Percentiles rank a stretch among this genome's conserved stretches.
Conservation (phyloP, 2,888 invertebrate genomes). For the Octonoba sinensis region DNA sequence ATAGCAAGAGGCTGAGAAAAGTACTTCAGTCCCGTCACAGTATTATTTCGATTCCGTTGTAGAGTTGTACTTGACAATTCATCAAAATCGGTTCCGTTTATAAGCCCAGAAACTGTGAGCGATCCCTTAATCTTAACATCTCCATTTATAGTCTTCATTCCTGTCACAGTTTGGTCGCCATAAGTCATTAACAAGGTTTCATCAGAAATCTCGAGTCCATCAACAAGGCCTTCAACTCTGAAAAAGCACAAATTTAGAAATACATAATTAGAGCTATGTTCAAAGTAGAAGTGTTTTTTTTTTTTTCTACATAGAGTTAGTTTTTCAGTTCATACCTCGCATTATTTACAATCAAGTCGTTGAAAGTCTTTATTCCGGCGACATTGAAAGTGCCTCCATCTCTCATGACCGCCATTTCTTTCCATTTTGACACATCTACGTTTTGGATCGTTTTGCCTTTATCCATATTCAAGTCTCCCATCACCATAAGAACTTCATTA, state of each 20-base stretch:
- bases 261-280: too few relatives aligned
- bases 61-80: conserved; percentile 35
- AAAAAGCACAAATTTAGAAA: neutral
- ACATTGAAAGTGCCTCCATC: conserved; percentile 12
- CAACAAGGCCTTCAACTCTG: conserved; percentile 44
- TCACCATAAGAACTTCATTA: conserved; percentile 13
- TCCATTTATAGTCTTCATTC: conserved; percentile 29
- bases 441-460: conserved; percentile 43
- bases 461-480: conserved; percentile 27
- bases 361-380: conserved; percentile 44
- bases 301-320: too few relatives aligned
- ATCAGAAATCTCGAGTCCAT: conserved; percentile 51
- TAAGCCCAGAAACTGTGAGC: conserved; percentile 25
- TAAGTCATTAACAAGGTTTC: conserved; percentile 40
- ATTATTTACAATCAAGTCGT: conserved; percentile 30
- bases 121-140: conserved; percentile 31
- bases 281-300: too few relatives aligned
- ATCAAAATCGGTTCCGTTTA: conserved; percentile 44
- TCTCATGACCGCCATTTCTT: conserved; percentile 31
- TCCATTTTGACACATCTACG: conserved; percentile 54
- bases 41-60: conserved; percentile 27
- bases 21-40: conserved; percentile 29
- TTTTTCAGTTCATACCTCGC: conserved; percentile 49
- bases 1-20: conserved; percentile 32
- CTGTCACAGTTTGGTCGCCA: conserved; percentile 55